Evolutionary conservation across 1,140 invertebrate genomes (phyloP), one percentile per base, ranked within the genome.

Genomic region (Solenopsis invicta): DNA sequence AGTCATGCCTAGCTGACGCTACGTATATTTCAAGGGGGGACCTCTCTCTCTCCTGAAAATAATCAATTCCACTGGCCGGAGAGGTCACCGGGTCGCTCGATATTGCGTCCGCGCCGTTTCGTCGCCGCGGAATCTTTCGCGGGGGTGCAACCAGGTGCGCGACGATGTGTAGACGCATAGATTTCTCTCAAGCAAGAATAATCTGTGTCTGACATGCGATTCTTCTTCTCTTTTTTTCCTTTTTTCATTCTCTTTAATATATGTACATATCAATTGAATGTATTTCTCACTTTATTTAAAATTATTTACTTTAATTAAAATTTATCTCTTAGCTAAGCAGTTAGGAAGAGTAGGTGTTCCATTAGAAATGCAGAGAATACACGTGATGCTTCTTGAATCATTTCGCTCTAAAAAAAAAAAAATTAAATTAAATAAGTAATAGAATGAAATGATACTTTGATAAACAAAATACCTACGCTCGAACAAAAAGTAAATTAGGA

Each of bases 31-130:
- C 24, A 62, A 77, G 69, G 88, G 81, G 88, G 85, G 41, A 48
- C 64, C 75, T 81, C 56, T 59, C 52, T 56, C 78, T 89, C 80
- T 74, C 66, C 81, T 84, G 61, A 90, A 84, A 92, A 91, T 92
- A 92, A 92, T 92, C 91, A 88, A 92, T 92, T 92, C 77, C 66
- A 54, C 54, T 13, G 37, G 52, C 37, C 62, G 75, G 18, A 89
- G 87, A 90, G 90, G 90, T 90, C 87, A 91, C 85, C 90, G 52
- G 91, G 91, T 92, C 91, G 91, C 91, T 92, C 91, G 89, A 92
- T 92, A 92, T 86, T 56, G 77, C 24, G 67, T 81, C 85, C 80
- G 45, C 69, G 54, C 52, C 52, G 61, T 87, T 67, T 82, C 54
- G 62, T 71, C 52, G 69, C 29, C 62, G 34, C 24, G 34, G 77